A percentile compares a stretch with the other conserved stretches of the same genome.
Evolutionary conservation across 2,888 invertebrate genomes (phyloP).

Genomic region (Pachydiplax longipennis): DNA sequence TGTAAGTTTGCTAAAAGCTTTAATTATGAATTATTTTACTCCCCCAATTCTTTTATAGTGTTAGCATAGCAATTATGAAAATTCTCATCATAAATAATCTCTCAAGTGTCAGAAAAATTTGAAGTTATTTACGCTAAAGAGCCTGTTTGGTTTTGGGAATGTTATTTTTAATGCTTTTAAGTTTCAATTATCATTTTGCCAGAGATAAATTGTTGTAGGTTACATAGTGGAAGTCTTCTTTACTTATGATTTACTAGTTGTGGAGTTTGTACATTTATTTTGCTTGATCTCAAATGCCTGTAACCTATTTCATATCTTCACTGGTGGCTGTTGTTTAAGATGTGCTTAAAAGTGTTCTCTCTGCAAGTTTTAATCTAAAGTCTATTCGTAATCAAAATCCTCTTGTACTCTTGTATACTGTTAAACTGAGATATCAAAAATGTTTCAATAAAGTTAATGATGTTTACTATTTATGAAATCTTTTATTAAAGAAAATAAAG

Average conservation of each 20-base stretch:
- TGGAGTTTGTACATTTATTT: background rate
- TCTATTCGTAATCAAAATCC: background rate
- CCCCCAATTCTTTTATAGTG: too few species aligned
- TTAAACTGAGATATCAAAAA: background rate
- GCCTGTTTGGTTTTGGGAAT: background rate
- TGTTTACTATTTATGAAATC: background rate
- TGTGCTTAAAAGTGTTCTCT: conserved; percentile 24
- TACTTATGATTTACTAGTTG: background rate
- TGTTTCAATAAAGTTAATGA: conserved; percentile 33
- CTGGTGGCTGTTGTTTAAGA: conserved; percentile 20
- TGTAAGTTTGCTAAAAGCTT: too few species aligned
- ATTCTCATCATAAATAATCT: too few species aligned
- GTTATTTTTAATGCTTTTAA: background rate
- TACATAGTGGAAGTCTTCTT: background rate
- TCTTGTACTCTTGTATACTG: conserved; percentile 28
- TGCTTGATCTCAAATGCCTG: conserved; percentile 40
- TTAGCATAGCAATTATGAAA: too few species aligned
- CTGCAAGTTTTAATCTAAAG: conserved; percentile 19
- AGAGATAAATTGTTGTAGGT: background rate
- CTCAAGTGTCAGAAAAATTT: background rate
- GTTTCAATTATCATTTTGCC: background rate
- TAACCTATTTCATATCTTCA: conserved; percentile 2
- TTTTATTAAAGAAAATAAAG: background rate
- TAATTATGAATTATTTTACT: too few species aligned
- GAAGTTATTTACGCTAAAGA: background rate